phyloP scores from a whole-genome alignment of 2,113 vertebrate species.

The Lepus americanus region DNA sequence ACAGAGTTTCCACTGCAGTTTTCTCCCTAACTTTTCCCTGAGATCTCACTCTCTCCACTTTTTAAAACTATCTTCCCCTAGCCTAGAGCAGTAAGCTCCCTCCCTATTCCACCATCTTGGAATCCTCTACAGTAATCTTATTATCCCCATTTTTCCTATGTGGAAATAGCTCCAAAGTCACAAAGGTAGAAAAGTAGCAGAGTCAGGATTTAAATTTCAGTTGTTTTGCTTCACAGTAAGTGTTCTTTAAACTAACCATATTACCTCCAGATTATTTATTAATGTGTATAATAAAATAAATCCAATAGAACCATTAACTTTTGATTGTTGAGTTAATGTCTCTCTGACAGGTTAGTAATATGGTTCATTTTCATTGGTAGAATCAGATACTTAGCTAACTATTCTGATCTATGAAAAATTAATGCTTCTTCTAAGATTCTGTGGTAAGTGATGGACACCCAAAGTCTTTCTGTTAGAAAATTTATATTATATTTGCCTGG shows the following conservation, averaged over 20 bases:
- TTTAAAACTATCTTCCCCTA: no score
- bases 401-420: conserved; percentile 15
- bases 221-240: not conserved
- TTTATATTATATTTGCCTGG: conserved; percentile 33
- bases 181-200: conserved; percentile 19
- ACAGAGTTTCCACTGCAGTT: no score
- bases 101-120: no score
- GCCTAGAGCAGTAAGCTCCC: no score
- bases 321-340: not conserved
- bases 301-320: not conserved
- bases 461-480: not conserved
- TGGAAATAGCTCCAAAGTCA: conserved; percentile 17
- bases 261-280: conserved; percentile 43
- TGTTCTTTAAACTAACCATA: conserved; percentile 43
- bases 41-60: no score
- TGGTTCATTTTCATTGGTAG: conserved; percentile 22
- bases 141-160: not conserved
- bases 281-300: not conserved
- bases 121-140: not conserved
- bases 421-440: not conserved
- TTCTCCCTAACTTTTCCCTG: no score
- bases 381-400: not conserved
- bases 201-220: not conserved
- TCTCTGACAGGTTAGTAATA: not conserved
- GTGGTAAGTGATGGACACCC: not conserved